Evolutionary conservation across 2,888 invertebrate genomes (phyloP).

Genomic region (Cryptophagus acutangulus): DNA sequence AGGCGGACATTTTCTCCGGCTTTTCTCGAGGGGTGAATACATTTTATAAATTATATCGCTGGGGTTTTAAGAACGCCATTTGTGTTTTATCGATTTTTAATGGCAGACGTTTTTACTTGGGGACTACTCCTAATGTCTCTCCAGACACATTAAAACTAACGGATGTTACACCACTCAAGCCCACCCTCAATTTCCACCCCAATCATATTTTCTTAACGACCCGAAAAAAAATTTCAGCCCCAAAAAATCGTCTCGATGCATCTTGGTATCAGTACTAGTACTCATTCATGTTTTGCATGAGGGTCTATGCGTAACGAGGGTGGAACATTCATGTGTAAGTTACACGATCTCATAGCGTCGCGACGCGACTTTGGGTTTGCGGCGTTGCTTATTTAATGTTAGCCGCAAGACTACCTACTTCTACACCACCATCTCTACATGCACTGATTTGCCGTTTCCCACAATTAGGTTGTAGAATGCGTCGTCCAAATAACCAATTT

Average conservation of each 20-base stretch:
- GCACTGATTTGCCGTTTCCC: slow-evolving; percentile 14
- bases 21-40: slow-evolving; percentile 44
- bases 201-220: no score
- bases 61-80: slow-evolving; percentile 45
- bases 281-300: slow-evolving; percentile 24
- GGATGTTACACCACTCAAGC: slow-evolving; percentile 4
- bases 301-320: slow-evolving; percentile 19
- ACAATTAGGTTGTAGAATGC: slow-evolving; percentile 11
- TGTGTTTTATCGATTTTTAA: slow-evolving; percentile 46
- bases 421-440: slow-evolving; percentile 19
- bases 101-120: slow-evolving; percentile 34
- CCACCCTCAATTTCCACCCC: no score
- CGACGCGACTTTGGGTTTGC: slow-evolving; percentile 19
- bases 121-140: slow-evolving; percentile 26
- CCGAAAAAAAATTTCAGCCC: no score
- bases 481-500: no score
- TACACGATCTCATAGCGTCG: slow-evolving; percentile 13
- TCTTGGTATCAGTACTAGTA: no score
- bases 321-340: slow-evolving; percentile 7
- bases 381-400: slow-evolving; percentile 25
- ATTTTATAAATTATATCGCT: slow-evolving; percentile 45
- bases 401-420: slow-evolving; percentile 25
- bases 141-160: slow-evolving; percentile 28
- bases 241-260: no score
- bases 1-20: slow-evolving; percentile 42